Evolutionary conservation across 2,888 invertebrate species (phyloP), one percentile per base, ranked within the genome.

Genomic region (Allacma fusca): DNA sequence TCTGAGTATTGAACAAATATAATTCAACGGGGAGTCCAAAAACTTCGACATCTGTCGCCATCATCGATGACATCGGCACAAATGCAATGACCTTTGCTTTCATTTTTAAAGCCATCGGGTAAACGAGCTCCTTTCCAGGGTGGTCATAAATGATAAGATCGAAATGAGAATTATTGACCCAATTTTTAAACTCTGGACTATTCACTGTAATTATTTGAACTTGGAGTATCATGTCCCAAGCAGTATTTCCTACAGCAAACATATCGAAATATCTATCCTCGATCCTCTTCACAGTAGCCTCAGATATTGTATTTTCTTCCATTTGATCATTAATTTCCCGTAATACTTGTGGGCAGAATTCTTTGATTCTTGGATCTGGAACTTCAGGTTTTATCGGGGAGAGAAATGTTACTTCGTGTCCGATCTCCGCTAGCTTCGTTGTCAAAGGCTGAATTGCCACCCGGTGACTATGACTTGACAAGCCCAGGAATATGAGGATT

Each of bases 361-460:
- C 40, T 23, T 34, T 40, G 5, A 68, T 68, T 43, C 40, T 68
- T 23, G 68, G 34, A 29, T 34, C 1, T 9, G 21, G 16, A n/a
- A 34, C 68, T 43, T 68, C 40, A 0, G 68, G 40, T 13, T 68
- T 68, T 21, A 68, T 34, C 1, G 68, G 68, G 4, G 68, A 34
- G 23, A 68, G 21, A 40, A 68, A 34, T 4, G 68, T 68, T 13
- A 68, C 68, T 21, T 68, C 40, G 21, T 68, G 68, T 1, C 68
- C 68, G 2, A 21, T 43, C 13, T 68, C 68, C n/a, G 68, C 4
- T 7, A 68, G 23, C 4, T 34, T 43, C 1, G 68, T 68, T 1
- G 68, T 40, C n/a, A 68, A 23, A 5, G 68, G 68, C 13, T 34
- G 68, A 4, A 68, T 19, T 13, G 68, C 68, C 34, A 68, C 68